A percentile compares a stretch with the other conserved stretches of the same genome.
Evolutionary conservation across 2,113 vertebrate genomes (phyloP).

Genomic region (Cyphomyrus discorhynchus): DNA sequence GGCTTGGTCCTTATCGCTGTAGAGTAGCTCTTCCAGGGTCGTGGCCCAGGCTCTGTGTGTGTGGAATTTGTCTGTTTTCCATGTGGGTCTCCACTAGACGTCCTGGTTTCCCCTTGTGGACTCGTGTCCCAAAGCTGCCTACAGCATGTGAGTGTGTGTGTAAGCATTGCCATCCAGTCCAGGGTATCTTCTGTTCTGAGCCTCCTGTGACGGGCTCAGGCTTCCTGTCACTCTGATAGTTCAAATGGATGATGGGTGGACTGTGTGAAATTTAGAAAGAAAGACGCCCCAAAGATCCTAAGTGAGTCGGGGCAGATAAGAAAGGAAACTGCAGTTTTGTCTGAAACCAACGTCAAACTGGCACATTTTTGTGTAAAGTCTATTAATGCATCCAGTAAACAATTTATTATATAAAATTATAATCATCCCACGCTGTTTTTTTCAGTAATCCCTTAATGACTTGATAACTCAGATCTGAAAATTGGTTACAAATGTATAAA

Average conservation of each 20-base stretch:
- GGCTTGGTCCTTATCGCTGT: not conserved
- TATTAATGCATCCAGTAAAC: constrained; percentile 16
- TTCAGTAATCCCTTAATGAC: not conserved
- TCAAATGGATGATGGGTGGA: not conserved
- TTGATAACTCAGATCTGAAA: not conserved
- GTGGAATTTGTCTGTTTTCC: not conserved
- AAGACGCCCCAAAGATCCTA: not conserved
- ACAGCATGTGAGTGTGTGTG: not conserved
- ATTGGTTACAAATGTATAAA: constrained; percentile 5
- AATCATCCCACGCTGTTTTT: not conserved
- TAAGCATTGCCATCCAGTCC: not conserved
- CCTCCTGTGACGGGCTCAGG: not conserved
- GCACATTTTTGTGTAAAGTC: not conserved
- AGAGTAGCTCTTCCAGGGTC: not conserved
- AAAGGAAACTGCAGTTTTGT: not conserved
- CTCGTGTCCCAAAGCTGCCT: not conserved
- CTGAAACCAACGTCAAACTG: not conserved
- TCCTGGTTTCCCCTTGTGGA: not conserved
- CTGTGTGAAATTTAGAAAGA: not conserved
- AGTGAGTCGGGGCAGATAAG: not conserved
- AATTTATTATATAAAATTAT: not conserved
- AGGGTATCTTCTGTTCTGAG: not conserved
- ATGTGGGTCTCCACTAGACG: not conserved
- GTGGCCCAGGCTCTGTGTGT: not conserved
- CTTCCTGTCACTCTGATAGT: not conserved